A percentile compares a stretch with the other conserved stretches of the same genome.
phyloP scores from a whole-genome alignment of 1,140 invertebrate species.

The Lasaia peninsularis region DNA sequence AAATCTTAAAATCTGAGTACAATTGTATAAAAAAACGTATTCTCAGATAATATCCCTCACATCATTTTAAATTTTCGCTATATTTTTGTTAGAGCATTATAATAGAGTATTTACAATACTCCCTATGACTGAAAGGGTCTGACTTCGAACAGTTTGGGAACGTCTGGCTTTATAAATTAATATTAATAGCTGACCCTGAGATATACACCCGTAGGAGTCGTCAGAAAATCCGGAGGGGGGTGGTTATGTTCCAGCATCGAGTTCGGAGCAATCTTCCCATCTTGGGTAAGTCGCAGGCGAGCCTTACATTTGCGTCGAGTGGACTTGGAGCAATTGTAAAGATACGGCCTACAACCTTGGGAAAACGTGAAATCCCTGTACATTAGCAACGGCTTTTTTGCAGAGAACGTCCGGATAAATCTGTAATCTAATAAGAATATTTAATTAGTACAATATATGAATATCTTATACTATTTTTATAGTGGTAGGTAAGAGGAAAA shows the following conservation, averaged over 20 bases:
- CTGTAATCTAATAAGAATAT: neutral
- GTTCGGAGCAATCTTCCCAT: neutral
- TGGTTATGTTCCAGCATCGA: neutral
- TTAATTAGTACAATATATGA: neutral
- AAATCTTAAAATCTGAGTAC: no score
- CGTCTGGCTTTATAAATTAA: no score
- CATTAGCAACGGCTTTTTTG: neutral
- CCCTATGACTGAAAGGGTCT: no score
- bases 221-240: neutral
- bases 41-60: no score
- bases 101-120: no score
- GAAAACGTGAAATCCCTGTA: neutral
- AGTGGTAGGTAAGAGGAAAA: no score
- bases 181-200: neutral
- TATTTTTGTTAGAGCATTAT: no score
- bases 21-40: no score
- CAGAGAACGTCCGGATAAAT: neutral
- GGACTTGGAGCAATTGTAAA: neutral
- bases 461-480: no score
- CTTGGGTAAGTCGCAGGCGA: neutral
- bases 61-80: no score
- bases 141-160: no score
- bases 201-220: neutral
- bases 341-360: neutral
- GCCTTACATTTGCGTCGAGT: neutral